Conservation (phyloP, 2,797 vertebrate genomes). For the Syndactyla subalaris region DNA sequence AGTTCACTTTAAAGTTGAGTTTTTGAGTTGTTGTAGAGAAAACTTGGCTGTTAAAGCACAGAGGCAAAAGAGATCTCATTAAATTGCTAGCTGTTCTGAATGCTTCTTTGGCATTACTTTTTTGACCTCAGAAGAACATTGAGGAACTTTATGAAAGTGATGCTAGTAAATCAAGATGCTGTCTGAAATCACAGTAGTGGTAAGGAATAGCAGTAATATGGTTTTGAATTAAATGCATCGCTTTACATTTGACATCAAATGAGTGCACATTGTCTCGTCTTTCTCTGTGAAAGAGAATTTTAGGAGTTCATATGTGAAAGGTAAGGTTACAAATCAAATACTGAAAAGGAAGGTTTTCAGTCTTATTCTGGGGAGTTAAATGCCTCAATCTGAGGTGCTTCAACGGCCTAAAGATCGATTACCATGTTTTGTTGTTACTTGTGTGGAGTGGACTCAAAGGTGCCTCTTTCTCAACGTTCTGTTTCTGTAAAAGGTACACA, state of each 20-base stretch:
- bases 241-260: background rate
- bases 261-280: rapidly evolving
- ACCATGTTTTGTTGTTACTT: background rate
- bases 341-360: background rate
- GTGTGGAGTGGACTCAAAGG: background rate
- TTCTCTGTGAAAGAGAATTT: background rate
- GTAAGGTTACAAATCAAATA: background rate
- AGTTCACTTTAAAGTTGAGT: background rate
- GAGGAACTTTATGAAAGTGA: background rate
- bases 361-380: background rate
- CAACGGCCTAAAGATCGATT: background rate
- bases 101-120: background rate
- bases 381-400: background rate
- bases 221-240: background rate
- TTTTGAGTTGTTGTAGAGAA: background rate
- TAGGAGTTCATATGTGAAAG: background rate
- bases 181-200: background rate
- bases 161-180: background rate
- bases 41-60: background rate
- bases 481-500: background rate
- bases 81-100: background rate
- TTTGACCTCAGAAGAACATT: background rate
- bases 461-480: background rate
- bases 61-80: background rate
- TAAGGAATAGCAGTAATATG: background rate